These are phyloP conservation scores for Epinephelus moara DNA, from an alignment of 2,113 vertebrate genomes.

Conservation along the genomic window DNA sequence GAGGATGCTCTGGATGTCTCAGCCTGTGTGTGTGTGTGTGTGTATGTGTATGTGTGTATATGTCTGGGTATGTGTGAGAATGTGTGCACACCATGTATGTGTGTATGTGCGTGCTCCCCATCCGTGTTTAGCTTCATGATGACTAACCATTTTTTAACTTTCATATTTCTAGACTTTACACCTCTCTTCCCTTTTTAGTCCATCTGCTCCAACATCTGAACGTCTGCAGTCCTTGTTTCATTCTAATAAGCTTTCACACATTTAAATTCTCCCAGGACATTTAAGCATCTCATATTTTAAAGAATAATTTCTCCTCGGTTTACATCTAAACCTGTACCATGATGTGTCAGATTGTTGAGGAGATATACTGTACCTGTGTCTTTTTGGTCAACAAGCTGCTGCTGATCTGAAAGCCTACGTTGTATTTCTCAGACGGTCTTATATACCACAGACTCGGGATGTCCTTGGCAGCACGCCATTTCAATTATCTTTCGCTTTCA, in stretches of 20 bases:
- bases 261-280: not conserved
- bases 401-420: constrained; percentile 37
- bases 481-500: constrained; percentile 75
- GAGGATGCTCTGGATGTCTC: constrained; percentile 67
- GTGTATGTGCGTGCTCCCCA: not conserved
- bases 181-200: constrained; percentile 30
- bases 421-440: constrained; percentile 48
- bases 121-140: constrained; percentile 31
- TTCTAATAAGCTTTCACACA: constrained; percentile 8
- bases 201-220: constrained; percentile 29
- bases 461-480: constrained; percentile 69
- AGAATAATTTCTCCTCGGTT: not conserved
- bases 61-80: not conserved
- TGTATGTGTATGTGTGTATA: constrained; percentile 22
- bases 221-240: constrained; percentile 29
- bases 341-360: not conserved
- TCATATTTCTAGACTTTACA: constrained; percentile 40
- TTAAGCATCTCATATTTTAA: not conserved
- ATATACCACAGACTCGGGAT: constrained; percentile 35
- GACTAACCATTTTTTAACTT: constrained; percentile 46
- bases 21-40: constrained; percentile 27
- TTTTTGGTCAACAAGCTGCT: constrained; percentile 34
- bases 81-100: not conserved
- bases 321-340: not conserved
- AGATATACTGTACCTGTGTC: constrained; percentile 29